These are phyloP conservation scores for Archocentrus centrarchus DNA, from an alignment of 2,113 vertebrate species.

Conservation along the genomic window DNA sequence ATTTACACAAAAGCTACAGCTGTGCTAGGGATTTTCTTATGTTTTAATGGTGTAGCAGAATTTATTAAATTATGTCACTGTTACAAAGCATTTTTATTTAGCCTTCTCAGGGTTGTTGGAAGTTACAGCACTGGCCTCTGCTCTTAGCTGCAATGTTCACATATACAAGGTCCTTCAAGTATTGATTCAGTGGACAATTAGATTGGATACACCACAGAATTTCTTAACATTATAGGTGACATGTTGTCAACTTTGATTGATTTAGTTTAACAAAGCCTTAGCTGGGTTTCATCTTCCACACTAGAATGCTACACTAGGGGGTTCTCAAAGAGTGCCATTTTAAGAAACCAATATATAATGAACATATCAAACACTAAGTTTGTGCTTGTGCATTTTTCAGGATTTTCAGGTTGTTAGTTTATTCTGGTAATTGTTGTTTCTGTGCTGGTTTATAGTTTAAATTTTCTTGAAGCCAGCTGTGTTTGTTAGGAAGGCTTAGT, in stretches of 20 bases:
- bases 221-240: background rate
- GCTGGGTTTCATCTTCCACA: background rate
- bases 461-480: background rate
- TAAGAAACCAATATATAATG: background rate
- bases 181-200: conserved; percentile 61
- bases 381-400: background rate
- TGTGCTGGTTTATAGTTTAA: background rate
- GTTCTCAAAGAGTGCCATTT: background rate
- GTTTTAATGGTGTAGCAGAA: background rate
- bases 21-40: background rate
- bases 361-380: background rate
- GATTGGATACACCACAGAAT: background rate
- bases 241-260: background rate
- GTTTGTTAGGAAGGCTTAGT: background rate
- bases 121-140: background rate
- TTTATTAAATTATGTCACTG: background rate
- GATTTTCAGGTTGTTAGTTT: background rate
- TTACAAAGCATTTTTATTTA: background rate
- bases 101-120: background rate
- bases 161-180: background rate
- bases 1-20: background rate
- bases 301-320: background rate
- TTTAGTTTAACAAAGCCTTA: conserved; percentile 1
- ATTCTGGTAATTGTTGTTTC: background rate
- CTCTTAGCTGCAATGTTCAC: background rate